A percentile compares a stretch with the other conserved stretches of the same genome.
These are phyloP conservation scores for Astreopora myriophthalma DNA, from an alignment of 64 coral and sea anemone genomes.

Conservation along the genomic window DNA sequence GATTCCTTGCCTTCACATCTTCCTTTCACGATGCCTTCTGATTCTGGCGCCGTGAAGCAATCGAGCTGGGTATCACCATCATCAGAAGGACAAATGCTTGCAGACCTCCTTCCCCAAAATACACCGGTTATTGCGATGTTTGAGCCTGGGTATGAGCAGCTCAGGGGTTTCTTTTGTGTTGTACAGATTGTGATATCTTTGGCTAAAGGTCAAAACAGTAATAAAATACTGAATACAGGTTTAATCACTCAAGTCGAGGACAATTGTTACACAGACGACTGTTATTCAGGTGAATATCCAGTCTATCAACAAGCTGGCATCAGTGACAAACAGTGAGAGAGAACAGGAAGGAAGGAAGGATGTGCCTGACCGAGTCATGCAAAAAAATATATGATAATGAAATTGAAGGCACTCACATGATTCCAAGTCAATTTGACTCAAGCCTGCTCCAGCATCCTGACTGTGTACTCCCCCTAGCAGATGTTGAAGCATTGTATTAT, in stretches of 20 bases:
- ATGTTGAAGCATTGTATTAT: background rate
- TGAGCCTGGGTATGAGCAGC: slow-evolving; percentile 89
- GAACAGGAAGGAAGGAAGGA: background rate
- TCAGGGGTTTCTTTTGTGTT: slow-evolving; percentile 88
- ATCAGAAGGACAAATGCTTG: slow-evolving; percentile 80
- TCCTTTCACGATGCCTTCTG: slow-evolving; percentile 88
- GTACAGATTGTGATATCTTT: slow-evolving; percentile 91
- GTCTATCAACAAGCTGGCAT: background rate
- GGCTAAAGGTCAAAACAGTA: background rate
- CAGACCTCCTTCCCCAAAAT: slow-evolving; percentile 84
- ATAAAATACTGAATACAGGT: background rate
- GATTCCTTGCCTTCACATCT: slow-evolving; percentile 97
- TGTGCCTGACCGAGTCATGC: too few relatives aligned
- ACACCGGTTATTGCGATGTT: slow-evolving; percentile 85
- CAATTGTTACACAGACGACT: too few relatives aligned
- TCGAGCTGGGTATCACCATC: slow-evolving; percentile 91
- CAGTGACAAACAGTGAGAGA: too few relatives aligned
- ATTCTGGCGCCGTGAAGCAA: slow-evolving; percentile 86
- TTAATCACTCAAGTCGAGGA: background rate
- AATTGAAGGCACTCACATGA: slow-evolving; percentile 34
- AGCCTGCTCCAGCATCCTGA: slow-evolving; percentile 76
- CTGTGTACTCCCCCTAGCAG: slow-evolving; percentile 64
- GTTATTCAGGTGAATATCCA: too few relatives aligned
- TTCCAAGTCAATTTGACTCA: slow-evolving; percentile 89
- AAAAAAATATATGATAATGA: background rate